Percentiles rank a stretch among this genome's conserved stretches.
Evolutionary conservation across 2,113 vertebrate genomes (phyloP).

Genomic region (Hemicordylus capensis): DNA sequence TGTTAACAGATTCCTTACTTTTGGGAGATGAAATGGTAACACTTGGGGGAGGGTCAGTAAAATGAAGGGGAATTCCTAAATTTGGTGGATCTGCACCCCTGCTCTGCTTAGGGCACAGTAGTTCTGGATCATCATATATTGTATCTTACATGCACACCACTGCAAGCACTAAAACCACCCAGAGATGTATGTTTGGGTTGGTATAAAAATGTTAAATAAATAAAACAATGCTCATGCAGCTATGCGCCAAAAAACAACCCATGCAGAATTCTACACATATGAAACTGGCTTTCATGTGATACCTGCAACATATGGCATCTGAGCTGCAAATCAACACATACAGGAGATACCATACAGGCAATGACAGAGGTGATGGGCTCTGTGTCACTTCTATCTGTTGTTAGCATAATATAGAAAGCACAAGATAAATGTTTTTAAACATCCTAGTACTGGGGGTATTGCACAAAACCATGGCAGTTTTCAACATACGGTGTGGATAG

Average conservation of each 20-base stretch:
- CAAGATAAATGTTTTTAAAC: background rate
- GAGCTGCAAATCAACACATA: background rate
- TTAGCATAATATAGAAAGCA: background rate
- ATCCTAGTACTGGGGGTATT: background rate
- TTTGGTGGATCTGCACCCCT: too few relatives aligned
- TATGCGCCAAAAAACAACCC: background rate
- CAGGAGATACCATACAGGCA: background rate
- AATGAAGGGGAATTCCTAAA: too few relatives aligned
- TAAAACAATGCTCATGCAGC: background rate
- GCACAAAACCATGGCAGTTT: background rate
- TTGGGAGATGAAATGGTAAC: too few relatives aligned
- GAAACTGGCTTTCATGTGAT: background rate
- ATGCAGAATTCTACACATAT: background rate
- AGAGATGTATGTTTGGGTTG: too few relatives aligned
- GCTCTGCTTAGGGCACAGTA: background rate
- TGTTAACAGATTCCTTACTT: too few relatives aligned
- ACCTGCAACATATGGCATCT: background rate
- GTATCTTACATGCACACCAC: background rate
- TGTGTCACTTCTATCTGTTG: background rate
- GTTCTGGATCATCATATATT: background rate
- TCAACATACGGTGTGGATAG: background rate
- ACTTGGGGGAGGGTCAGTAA: too few relatives aligned
- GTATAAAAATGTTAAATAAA: too few relatives aligned
- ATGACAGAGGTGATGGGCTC: background rate
- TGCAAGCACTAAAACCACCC: background rate